Base-by-base conservation (phyloP, 2,888 invertebrate species). In the Ormyrus rosae region DNA sequence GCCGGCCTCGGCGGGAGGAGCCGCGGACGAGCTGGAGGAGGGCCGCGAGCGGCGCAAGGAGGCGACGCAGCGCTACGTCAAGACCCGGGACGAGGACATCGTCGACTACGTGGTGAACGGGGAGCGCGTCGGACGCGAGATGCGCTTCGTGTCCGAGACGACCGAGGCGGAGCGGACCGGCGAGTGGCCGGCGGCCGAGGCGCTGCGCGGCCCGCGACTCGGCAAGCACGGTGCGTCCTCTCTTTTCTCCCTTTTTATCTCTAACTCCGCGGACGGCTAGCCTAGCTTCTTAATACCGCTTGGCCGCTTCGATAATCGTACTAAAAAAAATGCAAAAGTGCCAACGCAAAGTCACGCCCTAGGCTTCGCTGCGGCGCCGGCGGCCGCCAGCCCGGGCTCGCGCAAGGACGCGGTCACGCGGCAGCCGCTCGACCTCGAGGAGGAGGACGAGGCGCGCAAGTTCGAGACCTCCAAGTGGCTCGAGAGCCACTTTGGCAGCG, bases 381-480 rank as follows among this genome's bases (percentile, higher is more conserved):
- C 71, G 11, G 34, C 6, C 1, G 34, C 6, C 1, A 53, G 64
- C 2, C 61, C 64, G 1, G 77, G 80, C 6, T 46, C 77, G 11
- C 71, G 82, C 0, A 96, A 96, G 90, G 96, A 97, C 91, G 95
- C 95, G 5, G 92, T 96, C 86, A 95, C 96, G 58, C 95, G 95
- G 88, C 94, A 95, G 75, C 96, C 97, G 0, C 91, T 96, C 83
- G 96, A 97, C 91, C 95, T 96, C 86, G 96, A 96, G 88, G 94
- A 96, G 87, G 97, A 97, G 89, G 97, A 97, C 90, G 96, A 96
- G 90, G 96, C 96, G 6, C 93, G 97, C 81, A 97, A 97, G 91
- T 95, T 95, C 84, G 97, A 97, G 92, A 97, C 97, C 0, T 96
- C 96, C 83, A 96, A 96, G 91, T 97, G 97, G 97, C 92, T 97